Percentiles rank a stretch among this genome's conserved stretches.
Conservation (phyloP, 1,140 invertebrate genomes). For the Tenebrio molitor region DNA sequence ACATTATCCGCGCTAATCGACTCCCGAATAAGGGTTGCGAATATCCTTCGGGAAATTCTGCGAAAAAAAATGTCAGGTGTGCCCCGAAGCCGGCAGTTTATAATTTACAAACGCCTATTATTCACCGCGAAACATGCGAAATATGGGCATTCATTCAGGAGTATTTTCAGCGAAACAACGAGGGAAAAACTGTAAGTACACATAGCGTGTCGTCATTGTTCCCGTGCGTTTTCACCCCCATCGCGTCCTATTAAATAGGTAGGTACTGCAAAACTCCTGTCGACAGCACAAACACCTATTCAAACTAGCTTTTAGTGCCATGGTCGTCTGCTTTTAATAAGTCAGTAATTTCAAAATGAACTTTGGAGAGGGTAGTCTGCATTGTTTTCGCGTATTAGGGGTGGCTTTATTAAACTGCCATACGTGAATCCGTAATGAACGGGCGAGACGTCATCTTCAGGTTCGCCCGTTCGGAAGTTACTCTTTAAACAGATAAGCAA, state of each 20-base stretch:
- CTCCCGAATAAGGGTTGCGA: slow-evolving; percentile 12
- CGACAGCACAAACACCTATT: slow-evolving; percentile 43
- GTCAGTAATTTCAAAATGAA: slow-evolving; percentile 44
- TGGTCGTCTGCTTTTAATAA: slow-evolving; percentile 44
- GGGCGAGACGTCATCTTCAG: too few relatives aligned
- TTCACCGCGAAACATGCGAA: slow-evolving; percentile 6
- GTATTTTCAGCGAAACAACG: slow-evolving; percentile 16
- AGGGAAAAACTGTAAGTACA: slow-evolving; percentile 29
- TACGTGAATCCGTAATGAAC: slow-evolving; percentile 18
- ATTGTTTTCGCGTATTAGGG: slow-evolving; percentile 37
- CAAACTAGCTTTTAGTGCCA: slow-evolving; percentile 45
- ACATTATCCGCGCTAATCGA: slow-evolving; percentile 17
- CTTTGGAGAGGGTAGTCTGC: slow-evolving; percentile 34
- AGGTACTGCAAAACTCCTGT: slow-evolving; percentile 34
- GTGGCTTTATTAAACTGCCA: slow-evolving; percentile 36
- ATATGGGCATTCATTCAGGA: slow-evolving; percentile 25
- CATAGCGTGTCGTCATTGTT: slow-evolving; percentile 31
- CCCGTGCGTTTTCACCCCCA: slow-evolving; percentile 22
- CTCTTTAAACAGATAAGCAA: neutral
- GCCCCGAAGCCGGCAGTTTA: neutral
- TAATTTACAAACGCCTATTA: slow-evolving; percentile 30
- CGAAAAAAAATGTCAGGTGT: slow-evolving; percentile 13
- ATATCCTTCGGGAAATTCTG: slow-evolving; percentile 7
- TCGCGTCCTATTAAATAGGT: slow-evolving; percentile 15
- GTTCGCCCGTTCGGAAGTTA: neutral